Base-by-base conservation (phyloP, 2,113 vertebrate genomes). In the Mesoclemmys tuberculata region DNA sequence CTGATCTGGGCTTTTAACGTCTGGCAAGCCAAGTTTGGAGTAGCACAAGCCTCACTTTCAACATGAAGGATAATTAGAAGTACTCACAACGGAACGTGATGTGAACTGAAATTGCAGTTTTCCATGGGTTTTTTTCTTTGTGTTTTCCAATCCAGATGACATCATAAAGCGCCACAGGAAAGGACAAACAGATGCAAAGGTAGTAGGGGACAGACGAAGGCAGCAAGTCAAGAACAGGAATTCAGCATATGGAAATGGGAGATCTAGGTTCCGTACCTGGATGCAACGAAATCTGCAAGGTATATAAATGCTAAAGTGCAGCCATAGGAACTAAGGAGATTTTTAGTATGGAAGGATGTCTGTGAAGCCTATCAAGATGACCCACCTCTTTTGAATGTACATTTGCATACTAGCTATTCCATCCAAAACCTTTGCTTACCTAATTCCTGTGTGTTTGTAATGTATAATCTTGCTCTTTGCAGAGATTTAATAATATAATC, bases 221-320 rank as follows among this genome's bases (percentile, higher is more conserved):
- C 96, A 89, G 71, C 95, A 82, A 91, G 80, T 89, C 55, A 97
- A 86, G 97, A 95, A 41, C 92, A 90, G 93, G 83, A 97, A 85
- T 8, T 68, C 56, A 0, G 29, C 88, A 0, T 86, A 90, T 0
- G 83, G 96, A 1, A 95, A 90, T 0, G 80, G 97, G 31, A 89
- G 89, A 44, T 94, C 94, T 11, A 80, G 71, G 0, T 97, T 87
- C 83, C 83, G 85, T 0, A 35, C 92, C 81, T 97, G 97, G 97
- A 94, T 92, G 85, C 97, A 97, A 82, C 95, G 94, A 64, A 97
- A 94, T 68, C 68, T 95, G 83, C 96, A 96, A 97, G 97, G 97
- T 98, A 87, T 3, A 78, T 82, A 87, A 80, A 79, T 75, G 74
- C 74, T 14, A 8, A 61, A 11, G 18, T 24, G 19, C 52, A 4